These are phyloP conservation scores for Macquaria ambigua DNA, from an alignment of 2,113 vertebrate species.

Conservation along the genomic window DNA sequence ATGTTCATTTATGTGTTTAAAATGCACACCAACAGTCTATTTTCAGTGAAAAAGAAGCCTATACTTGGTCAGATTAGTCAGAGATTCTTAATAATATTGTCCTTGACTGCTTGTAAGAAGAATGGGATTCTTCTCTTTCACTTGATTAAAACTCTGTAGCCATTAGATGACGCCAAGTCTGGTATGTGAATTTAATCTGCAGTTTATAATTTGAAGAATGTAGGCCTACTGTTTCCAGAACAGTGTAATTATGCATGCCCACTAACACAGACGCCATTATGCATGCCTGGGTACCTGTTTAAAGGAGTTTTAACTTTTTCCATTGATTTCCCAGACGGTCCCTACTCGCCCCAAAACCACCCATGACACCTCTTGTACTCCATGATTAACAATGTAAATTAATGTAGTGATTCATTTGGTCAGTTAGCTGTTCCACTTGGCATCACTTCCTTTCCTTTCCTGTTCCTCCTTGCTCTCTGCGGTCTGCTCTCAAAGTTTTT, in stretches of 20 bases:
- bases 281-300: background rate
- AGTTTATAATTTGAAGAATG: constrained; percentile 9
- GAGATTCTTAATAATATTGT: constrained; percentile 2
- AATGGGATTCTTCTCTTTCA: constrained; percentile 2
- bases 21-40: background rate
- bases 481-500: background rate
- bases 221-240: background rate
- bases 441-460: background rate
- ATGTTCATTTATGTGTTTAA: background rate
- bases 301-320: background rate
- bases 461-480: background rate
- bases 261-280: background rate
- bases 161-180: background rate
- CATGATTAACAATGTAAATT: background rate
- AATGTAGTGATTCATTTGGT: background rate
- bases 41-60: background rate
- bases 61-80: background rate
- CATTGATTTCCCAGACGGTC: background rate
- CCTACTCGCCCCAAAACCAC: background rate
- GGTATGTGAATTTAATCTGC: constrained; percentile 1
- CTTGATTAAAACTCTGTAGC: constrained; percentile 23
- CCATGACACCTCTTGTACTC: background rate
- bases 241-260: constrained; percentile 3
- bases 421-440: background rate
- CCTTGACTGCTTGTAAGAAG: constrained; percentile 4